phyloP scores from a whole-genome alignment of 1,140 invertebrate species.

The Cyclargus thomasi region DNA sequence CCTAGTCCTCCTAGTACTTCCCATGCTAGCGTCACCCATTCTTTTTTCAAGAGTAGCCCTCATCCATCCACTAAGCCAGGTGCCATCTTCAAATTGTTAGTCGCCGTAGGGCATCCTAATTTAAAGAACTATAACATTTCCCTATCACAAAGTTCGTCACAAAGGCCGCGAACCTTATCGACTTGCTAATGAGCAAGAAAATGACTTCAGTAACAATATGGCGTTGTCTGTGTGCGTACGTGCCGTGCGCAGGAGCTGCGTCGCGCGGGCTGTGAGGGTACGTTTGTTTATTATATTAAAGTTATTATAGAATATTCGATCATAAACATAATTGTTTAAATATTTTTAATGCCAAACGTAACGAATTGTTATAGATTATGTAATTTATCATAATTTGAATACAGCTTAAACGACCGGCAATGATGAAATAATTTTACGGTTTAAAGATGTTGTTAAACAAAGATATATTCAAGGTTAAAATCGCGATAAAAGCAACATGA shows the following conservation, averaged over 20 bases:
- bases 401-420: not conserved
- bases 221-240: constrained; percentile 50
- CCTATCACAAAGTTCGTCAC: not conserved
- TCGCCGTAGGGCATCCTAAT: no score
- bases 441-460: not conserved
- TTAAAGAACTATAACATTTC: no score
- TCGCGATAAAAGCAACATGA: not conserved
- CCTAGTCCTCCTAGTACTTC: no score
- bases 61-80: no score
- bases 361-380: no score
- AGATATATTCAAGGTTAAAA: not conserved
- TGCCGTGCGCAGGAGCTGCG: constrained; percentile 34
- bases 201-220: constrained; percentile 46
- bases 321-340: not conserved
- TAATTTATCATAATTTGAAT: not conserved
- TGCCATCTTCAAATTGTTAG: no score
- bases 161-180: constrained; percentile 49
- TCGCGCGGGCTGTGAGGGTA: constrained; percentile 4
- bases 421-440: not conserved
- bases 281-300: not conserved
- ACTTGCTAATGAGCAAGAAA: constrained; percentile 48
- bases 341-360: no score
- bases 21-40: no score
- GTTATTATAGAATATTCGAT: not conserved
- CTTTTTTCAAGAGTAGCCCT: no score